Conservation (phyloP, 2,888 invertebrate species). For the Oasisia sp. region DNA sequence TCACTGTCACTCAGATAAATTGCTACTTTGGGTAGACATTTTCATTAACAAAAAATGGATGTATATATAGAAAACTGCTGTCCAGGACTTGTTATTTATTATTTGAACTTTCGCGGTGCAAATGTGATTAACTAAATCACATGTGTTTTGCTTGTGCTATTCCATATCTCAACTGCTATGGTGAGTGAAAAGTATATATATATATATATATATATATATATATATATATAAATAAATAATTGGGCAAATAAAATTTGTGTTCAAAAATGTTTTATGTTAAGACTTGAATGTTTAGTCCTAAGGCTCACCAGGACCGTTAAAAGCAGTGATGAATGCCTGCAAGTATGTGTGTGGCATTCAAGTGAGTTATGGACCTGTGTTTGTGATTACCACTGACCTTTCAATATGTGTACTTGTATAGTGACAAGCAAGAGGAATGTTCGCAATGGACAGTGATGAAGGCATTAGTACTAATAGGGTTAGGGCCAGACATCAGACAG, state of each 20-base stretch:
- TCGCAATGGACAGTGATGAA: background rate
- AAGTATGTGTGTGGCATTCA: background rate
- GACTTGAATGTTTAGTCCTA: too few species aligned
- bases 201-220: too few species aligned
- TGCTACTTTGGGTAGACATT: background rate
- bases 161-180: too few species aligned
- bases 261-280: too few species aligned
- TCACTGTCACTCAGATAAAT: background rate
- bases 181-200: too few species aligned
- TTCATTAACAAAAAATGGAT: background rate
- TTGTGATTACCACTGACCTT: background rate
- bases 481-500: background rate
- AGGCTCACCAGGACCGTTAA: background rate
- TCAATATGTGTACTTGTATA: background rate
- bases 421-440: constrained; percentile 3
- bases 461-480: background rate
- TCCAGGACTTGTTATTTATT: too few species aligned
- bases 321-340: background rate
- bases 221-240: too few species aligned
- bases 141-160: too few species aligned
- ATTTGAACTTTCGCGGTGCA: too few species aligned
- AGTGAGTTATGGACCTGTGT: background rate
- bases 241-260: too few species aligned
- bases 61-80: background rate
- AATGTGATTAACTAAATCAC: too few species aligned